Conservation (phyloP, 2,888 invertebrate species). For the Phyllotreta cruciferae region DNA sequence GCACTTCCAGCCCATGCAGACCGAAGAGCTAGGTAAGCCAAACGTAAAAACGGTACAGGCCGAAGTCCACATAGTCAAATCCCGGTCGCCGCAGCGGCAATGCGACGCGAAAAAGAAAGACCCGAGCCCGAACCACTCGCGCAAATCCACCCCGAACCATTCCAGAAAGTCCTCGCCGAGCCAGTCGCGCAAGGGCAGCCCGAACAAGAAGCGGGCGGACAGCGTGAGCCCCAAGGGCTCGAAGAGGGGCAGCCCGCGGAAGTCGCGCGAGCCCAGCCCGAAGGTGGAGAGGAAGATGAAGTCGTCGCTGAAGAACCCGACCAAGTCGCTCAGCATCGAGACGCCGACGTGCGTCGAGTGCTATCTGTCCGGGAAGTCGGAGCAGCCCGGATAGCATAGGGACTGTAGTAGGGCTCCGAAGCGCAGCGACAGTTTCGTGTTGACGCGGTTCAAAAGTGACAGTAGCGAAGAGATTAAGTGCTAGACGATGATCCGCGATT, state of each 20-base stretch:
- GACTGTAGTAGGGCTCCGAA: slow-evolving; percentile 26
- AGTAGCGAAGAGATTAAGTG: slow-evolving; percentile 54
- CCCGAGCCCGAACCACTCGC: slow-evolving; percentile 43
- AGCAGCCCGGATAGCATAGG: slow-evolving; percentile 56
- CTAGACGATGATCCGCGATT: slow-evolving; percentile 38
- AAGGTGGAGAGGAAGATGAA: slow-evolving; percentile 51
- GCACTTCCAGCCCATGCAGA: slow-evolving; percentile 87
- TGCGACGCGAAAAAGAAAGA: slow-evolving; percentile 50
- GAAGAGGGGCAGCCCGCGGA: slow-evolving; percentile 45
- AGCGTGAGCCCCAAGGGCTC: slow-evolving; percentile 43
- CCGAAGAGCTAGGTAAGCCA: slow-evolving; percentile 88
- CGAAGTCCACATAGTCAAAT: slow-evolving; percentile 54
- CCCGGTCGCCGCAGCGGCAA: slow-evolving; percentile 33
- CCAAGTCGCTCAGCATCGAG: slow-evolving; percentile 69
- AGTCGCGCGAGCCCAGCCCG: slow-evolving; percentile 50
- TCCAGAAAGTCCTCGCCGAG: slow-evolving; percentile 41
- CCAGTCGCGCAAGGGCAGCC: slow-evolving; percentile 41
- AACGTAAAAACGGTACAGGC: slow-evolving; percentile 61
- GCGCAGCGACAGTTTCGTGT: slow-evolving; percentile 45
- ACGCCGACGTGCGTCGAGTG: slow-evolving; percentile 78
- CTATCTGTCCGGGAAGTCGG: slow-evolving; percentile 69
- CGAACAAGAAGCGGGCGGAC: slow-evolving; percentile 42
- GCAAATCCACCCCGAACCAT: slow-evolving; percentile 44
- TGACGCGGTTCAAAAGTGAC: slow-evolving; percentile 42
- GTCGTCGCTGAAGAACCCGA: slow-evolving; percentile 56